These are phyloP conservation scores for Drosophila setifemur DNA, from an alignment of 1,140 invertebrate species.

Conservation along the genomic window DNA sequence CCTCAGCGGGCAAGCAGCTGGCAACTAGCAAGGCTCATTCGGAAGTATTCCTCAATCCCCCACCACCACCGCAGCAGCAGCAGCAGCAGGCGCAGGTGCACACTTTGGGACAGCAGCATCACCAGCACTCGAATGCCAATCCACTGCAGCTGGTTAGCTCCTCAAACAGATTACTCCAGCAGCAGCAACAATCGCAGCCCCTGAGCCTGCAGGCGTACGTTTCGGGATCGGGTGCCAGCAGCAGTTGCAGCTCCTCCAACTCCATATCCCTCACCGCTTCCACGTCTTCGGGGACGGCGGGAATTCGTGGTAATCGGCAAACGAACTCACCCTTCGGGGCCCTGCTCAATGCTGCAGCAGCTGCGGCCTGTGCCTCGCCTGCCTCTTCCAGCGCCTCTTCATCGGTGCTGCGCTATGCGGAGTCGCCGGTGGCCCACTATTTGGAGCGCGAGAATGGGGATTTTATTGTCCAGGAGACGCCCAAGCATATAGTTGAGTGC, in stretches of 20 bases:
- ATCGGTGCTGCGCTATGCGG: conserved; percentile 72
- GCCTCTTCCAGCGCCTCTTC: conserved; percentile 35
- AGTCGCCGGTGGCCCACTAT: conserved; percentile 79
- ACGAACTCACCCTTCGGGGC: conserved; percentile 63
- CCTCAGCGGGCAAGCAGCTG: conserved; percentile 28
- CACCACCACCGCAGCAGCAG: conserved; percentile 51
- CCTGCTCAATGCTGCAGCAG: conserved; percentile 60
- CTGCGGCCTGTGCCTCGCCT: conserved; percentile 56
- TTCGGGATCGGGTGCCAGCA: conserved; percentile 5
- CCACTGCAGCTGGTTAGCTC: not conserved
- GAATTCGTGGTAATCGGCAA: conserved; percentile 44
- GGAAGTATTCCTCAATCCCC: conserved; percentile 68
- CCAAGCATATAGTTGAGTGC: conserved; percentile 79
- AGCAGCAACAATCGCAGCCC: conserved; percentile 30
- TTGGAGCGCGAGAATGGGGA: conserved; percentile 78
- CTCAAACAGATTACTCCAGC: conserved; percentile 9
- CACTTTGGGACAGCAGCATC: conserved; percentile 22
- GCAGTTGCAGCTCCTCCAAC: conserved; percentile 12
- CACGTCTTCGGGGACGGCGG: not conserved
- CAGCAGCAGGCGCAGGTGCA: conserved; percentile 15
- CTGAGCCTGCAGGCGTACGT: conserved; percentile 8
- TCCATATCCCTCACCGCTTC: not conserved
- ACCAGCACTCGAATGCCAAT: conserved; percentile 25
- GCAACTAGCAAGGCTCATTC: conserved; percentile 43
- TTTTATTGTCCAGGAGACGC: conserved; percentile 81